phyloP scores from a whole-genome alignment of 2,113 vertebrate genomes.

The Rutilus rutilus region DNA sequence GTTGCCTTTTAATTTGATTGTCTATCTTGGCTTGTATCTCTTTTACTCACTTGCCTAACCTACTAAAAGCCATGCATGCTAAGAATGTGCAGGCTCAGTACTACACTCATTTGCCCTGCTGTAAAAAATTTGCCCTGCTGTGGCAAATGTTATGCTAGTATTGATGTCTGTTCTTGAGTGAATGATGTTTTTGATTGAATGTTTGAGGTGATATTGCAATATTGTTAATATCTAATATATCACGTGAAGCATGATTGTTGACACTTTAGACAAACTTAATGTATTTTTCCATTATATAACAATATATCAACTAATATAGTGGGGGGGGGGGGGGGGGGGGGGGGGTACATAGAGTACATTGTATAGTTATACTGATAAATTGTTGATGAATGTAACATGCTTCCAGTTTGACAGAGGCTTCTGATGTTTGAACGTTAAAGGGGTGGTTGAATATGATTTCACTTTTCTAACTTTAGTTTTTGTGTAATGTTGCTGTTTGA shows the following conservation, averaged over 20 bases:
- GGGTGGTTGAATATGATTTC: too few species aligned
- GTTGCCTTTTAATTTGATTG: background rate
- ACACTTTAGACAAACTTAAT: background rate
- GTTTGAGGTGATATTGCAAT: background rate
- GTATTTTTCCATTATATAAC: too few species aligned
- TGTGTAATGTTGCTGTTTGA: too few species aligned
- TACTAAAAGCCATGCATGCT: background rate
- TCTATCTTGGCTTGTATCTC: background rate
- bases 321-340: too few species aligned
- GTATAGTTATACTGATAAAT: too few species aligned
- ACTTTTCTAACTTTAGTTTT: too few species aligned
- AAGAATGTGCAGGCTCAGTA: slow-evolving; percentile 20
- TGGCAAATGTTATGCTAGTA: slow-evolving; percentile 26
- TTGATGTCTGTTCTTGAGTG: background rate
- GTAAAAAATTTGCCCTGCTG: background rate
- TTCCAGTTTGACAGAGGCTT: too few species aligned
- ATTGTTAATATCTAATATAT: background rate
- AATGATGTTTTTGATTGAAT: background rate
- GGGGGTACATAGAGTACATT: too few species aligned
- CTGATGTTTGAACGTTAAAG: too few species aligned
- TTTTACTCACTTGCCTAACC: background rate
- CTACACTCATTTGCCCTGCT: slow-evolving; percentile 12
- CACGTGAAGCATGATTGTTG: background rate
- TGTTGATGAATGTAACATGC: too few species aligned
- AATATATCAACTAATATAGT: too few species aligned